A percentile compares a stretch with the other conserved stretches of the same genome.
Conservation (phyloP, 2,888 invertebrate genomes). For the Polydrusus pterygomalis region DNA sequence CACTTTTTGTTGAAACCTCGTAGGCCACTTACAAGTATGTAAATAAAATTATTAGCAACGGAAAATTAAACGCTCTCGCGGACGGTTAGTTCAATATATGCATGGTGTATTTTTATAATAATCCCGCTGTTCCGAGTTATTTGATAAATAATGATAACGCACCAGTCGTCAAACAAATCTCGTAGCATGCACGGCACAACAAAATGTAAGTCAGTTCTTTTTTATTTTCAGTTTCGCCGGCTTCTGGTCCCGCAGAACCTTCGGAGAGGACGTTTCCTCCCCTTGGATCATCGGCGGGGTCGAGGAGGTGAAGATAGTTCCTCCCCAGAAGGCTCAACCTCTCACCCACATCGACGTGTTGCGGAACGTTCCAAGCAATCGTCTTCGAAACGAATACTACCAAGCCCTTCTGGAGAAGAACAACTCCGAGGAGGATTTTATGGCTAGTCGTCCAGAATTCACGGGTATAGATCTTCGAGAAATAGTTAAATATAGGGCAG, state of each 20-base stretch:
- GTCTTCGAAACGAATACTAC: not conserved
- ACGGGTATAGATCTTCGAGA: constrained; percentile 60
- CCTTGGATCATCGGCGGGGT: constrained; percentile 65
- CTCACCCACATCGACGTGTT: constrained; percentile 9
- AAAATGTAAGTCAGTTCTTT: constrained; percentile 36
- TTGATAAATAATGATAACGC: constrained; percentile 58
- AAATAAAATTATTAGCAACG: constrained; percentile 33
- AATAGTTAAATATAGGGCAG: constrained; percentile 65
- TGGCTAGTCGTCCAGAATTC: constrained; percentile 51
- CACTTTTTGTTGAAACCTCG: constrained; percentile 12
- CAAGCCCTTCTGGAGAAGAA: not conserved
- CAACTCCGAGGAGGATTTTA: constrained; percentile 30
- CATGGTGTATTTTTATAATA: constrained; percentile 43
- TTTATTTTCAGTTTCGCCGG: constrained; percentile 65
- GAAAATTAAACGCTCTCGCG: constrained; percentile 23
- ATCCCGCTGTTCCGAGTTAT: constrained; percentile 48
- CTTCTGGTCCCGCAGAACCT: constrained; percentile 65
- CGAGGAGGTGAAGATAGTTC: constrained; percentile 48
- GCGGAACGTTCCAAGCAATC: not conserved
- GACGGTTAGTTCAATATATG: constrained; percentile 31
- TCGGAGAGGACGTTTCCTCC: constrained; percentile 58
- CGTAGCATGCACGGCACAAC: constrained; percentile 45
- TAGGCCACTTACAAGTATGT: constrained; percentile 24
- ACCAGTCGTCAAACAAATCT: constrained; percentile 47
- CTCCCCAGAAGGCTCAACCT: constrained; percentile 31